Conservation (phyloP, 2,113 vertebrate genomes). For the Nannobrachium achirus region DNA sequence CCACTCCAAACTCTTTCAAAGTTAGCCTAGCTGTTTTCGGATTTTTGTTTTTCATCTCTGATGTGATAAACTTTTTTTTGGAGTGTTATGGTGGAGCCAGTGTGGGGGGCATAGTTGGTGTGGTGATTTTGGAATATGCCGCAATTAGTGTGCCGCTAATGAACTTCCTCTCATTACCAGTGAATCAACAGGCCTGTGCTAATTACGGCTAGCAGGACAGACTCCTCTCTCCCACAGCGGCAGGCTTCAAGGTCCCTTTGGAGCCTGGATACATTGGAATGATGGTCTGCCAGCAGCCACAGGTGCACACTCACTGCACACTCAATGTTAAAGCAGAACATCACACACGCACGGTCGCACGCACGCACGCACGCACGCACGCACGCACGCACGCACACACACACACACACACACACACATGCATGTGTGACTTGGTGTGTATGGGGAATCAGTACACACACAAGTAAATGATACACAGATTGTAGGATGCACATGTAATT, state of each 20-base stretch:
- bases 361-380: conserved; percentile 8
- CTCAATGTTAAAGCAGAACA: conserved; percentile 62
- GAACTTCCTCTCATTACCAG: conserved; percentile 83
- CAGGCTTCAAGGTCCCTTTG: conserved; percentile 70
- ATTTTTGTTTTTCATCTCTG: conserved; percentile 42
- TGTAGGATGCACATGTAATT: too few species aligned
- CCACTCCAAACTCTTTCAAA: conserved; percentile 45
- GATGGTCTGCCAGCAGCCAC: conserved; percentile 76
- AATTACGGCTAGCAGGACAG: conserved; percentile 81
- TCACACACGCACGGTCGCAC: conserved; percentile 39
- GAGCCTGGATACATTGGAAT: conserved; percentile 58
- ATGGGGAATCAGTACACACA: too few species aligned
- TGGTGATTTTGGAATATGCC: conserved; percentile 65
- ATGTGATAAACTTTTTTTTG: conserved; percentile 61
- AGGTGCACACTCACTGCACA: conserved; percentile 72
- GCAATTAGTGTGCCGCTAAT: conserved; percentile 82
- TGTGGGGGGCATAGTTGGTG: conserved; percentile 43
- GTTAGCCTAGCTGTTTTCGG: conserved; percentile 32
- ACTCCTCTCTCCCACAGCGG: conserved; percentile 74
- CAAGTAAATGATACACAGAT: too few species aligned
- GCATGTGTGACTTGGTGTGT: too few species aligned
- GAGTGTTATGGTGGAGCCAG: too few species aligned
- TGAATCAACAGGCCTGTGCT: conserved; percentile 83
- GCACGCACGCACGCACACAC: conserved; percentile 8
- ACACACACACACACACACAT: neutral